These are phyloP conservation scores for Chaetodon trifascialis DNA, from an alignment of 2,113 vertebrate genomes.

Conservation along the genomic window DNA sequence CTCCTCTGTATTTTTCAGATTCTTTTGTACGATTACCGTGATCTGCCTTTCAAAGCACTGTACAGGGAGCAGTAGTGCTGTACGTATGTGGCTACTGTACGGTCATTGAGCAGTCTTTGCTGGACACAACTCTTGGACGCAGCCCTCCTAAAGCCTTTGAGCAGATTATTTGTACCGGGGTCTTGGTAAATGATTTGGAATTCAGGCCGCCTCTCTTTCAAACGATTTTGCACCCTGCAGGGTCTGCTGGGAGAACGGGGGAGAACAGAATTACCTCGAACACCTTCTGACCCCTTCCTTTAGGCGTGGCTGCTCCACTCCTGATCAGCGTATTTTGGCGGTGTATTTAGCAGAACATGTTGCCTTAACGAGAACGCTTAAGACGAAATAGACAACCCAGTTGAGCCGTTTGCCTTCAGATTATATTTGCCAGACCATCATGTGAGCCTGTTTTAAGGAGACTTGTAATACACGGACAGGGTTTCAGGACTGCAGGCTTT, in stretches of 20 bases:
- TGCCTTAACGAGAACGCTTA: conserved; percentile 74
- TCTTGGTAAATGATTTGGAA: conserved; percentile 50
- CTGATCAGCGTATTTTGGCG: conserved; percentile 56
- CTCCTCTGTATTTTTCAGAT: background rate
- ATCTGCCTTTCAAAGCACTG: conserved; percentile 79
- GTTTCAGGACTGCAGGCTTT: conserved; percentile 35
- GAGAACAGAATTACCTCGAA: conserved; percentile 36
- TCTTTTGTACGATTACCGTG: conserved; percentile 65
- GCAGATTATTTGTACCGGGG: conserved; percentile 60
- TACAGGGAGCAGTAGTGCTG: conserved; percentile 63
- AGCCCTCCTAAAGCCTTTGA: conserved; percentile 60
- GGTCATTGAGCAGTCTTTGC: conserved; percentile 51
- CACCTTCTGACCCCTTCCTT: conserved; percentile 17
- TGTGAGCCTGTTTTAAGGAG: conserved; percentile 44
- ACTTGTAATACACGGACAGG: conserved; percentile 32
- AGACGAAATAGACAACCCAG: conserved; percentile 27
- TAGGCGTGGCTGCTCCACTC: conserved; percentile 29
- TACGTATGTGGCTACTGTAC: conserved; percentile 23
- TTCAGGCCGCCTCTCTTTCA: conserved; percentile 42
- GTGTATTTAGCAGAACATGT: conserved; percentile 59
- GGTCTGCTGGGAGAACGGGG: conserved; percentile 40
- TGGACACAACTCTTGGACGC: conserved; percentile 54
- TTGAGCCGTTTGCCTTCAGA: conserved; percentile 71
- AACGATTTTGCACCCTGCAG: conserved; percentile 6
- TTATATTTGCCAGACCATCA: conserved; percentile 38